These are phyloP conservation scores for Smutsia gigantea DNA, from an alignment of 2,797 vertebrate species.

Conservation along the genomic window DNA sequence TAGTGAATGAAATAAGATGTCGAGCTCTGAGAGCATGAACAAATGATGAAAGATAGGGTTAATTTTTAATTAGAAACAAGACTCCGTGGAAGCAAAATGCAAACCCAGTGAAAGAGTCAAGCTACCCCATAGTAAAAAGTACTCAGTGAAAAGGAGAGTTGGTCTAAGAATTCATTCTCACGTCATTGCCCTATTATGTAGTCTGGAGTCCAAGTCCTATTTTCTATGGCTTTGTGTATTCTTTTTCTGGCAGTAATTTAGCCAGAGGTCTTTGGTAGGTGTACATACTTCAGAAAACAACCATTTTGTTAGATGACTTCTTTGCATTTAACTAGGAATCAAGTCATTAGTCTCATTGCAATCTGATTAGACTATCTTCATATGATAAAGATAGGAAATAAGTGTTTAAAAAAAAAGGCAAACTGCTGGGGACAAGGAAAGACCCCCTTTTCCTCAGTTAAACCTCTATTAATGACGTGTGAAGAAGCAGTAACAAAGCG, in stretches of 20 bases:
- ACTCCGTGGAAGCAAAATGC: slow-evolving; percentile 26
- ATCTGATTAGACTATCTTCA: slow-evolving; percentile 78
- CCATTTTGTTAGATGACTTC: slow-evolving; percentile 50
- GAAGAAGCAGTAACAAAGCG: slow-evolving; percentile 84
- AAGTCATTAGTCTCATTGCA: slow-evolving; percentile 57
- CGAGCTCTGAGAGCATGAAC: not conserved
- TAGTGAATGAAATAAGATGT: not conserved
- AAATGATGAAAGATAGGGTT: slow-evolving; percentile 14
- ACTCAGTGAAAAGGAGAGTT: slow-evolving; percentile 13
- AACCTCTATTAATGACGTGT: slow-evolving; percentile 81
- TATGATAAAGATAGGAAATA: slow-evolving; percentile 80
- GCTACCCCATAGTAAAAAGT: slow-evolving; percentile 16
- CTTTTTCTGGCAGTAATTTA: slow-evolving; percentile 34
- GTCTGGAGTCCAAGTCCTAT: slow-evolving; percentile 24
- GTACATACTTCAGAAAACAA: slow-evolving; percentile 11
- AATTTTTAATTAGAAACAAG: slow-evolving; percentile 58
- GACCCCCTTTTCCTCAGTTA: slow-evolving; percentile 76
- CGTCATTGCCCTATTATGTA: not conserved
- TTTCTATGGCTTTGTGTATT: slow-evolving; percentile 36
- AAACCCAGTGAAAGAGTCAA: slow-evolving; percentile 55
- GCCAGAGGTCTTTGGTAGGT: slow-evolving; percentile 58
- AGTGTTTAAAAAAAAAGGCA: slow-evolving; percentile 71
- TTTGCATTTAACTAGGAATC: slow-evolving; percentile 77
- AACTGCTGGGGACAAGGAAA: slow-evolving; percentile 78
- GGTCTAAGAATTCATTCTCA: slow-evolving; percentile 7